A percentile compares a stretch with the other conserved stretches of the same genome.
Evolutionary conservation across 2,113 vertebrate genomes (phyloP).

Genomic region (Poecilia latipinna): DNA sequence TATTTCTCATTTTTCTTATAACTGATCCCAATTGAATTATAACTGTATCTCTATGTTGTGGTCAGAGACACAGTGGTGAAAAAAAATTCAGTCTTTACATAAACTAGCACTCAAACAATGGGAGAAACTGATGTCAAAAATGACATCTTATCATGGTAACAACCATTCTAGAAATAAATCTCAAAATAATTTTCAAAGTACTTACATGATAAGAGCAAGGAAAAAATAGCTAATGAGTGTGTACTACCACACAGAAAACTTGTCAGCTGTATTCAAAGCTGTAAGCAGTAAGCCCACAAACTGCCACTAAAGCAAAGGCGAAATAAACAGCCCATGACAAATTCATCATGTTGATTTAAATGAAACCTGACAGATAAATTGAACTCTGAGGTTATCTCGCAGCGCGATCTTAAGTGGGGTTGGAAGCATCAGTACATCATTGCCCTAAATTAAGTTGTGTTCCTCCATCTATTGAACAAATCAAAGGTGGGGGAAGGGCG

Average conservation of each 20-base stretch:
- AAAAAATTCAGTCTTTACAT: too few relatives aligned
- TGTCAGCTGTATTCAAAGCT: slow-evolving; percentile 27
- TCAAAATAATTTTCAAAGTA: not conserved
- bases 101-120: too few relatives aligned
- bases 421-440: slow-evolving; percentile 62
- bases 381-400: slow-evolving; percentile 67
- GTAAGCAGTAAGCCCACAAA: slow-evolving; percentile 29
- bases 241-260: not conserved
- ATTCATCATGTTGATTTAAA: slow-evolving; percentile 67
- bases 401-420: slow-evolving; percentile 60
- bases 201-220: not conserved
- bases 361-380: slow-evolving; percentile 69
- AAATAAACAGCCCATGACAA: slow-evolving; percentile 57
- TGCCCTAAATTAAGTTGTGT: slow-evolving; percentile 64
- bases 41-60: not conserved
- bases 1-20: too few relatives aligned
- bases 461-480: slow-evolving; percentile 56
- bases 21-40: not conserved
- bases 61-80: not conserved
- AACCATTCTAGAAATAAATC: not conserved
- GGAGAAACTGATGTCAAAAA: too few relatives aligned
- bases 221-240: not conserved
- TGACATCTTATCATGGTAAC: too few relatives aligned
- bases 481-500: slow-evolving; percentile 9
- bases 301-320: slow-evolving; percentile 44